Conservation (phyloP, 1,140 invertebrate genomes). For the Microplitis demolitor region DNA sequence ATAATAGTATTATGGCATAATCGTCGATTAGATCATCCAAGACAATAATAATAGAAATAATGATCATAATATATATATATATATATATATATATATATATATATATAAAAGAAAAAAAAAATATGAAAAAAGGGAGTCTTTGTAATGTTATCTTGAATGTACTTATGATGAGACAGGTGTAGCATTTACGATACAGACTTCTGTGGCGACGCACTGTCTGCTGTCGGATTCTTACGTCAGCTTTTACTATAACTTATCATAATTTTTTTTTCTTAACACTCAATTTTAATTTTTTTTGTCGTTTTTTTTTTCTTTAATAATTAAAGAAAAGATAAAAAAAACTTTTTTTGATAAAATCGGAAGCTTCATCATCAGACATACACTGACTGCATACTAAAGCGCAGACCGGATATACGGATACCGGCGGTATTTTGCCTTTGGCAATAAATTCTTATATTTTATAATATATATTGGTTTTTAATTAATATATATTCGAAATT, state of each 20-base stretch:
- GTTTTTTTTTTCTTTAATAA: not conserved
- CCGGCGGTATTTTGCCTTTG: slow-evolving; percentile 23
- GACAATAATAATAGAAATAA: too few relatives aligned
- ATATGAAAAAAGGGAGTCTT: not conserved
- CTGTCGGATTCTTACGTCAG: not conserved
- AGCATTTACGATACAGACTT: not conserved
- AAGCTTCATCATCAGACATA: slow-evolving; percentile 51
- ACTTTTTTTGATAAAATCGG: slow-evolving; percentile 48
- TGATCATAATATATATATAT: too few relatives aligned
- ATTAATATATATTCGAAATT: too few relatives aligned
- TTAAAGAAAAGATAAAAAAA: slow-evolving; percentile 42
- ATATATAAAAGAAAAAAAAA: too few relatives aligned
- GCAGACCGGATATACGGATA: slow-evolving; percentile 58
- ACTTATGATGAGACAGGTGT: not conserved
- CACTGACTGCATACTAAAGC: slow-evolving; percentile 58
- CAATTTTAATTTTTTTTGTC: too few relatives aligned
- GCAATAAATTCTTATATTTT: not conserved
- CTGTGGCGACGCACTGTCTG: slow-evolving; percentile 4
- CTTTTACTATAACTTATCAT: not conserved
- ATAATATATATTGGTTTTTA: too few relatives aligned
- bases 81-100: too few relatives aligned
- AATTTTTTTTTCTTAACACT: not conserved
- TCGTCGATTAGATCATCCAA: too few relatives aligned
- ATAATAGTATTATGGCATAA: too few relatives aligned
- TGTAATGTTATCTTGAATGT: not conserved